A percentile compares a stretch with the other conserved stretches of the same genome.
These are phyloP conservation scores for Clusia tigrina DNA, from an alignment of 2,888 invertebrate genomes.

Conservation along the genomic window DNA sequence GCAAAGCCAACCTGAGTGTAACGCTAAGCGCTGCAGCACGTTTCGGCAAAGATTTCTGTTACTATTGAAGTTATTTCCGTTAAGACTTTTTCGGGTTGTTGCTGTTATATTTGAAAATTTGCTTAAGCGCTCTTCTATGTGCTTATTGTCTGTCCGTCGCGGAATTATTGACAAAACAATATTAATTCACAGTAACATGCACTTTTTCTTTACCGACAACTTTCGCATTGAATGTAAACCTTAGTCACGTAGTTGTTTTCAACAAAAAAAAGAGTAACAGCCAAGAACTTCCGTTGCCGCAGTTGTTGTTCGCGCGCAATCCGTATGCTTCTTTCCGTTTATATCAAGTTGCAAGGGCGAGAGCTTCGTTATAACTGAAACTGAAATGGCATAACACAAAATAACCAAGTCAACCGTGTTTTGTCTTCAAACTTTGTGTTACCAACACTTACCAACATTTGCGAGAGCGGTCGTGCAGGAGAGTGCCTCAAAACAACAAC, in stretches of 20 bases:
- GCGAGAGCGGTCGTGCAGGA: conserved; percentile 5
- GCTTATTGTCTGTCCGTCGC: conserved; percentile 15
- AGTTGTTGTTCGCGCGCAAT: conserved; percentile 17
- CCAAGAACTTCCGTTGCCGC: conserved; percentile 13
- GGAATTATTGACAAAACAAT: conserved; percentile 52
- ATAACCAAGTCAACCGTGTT: conserved; percentile 47
- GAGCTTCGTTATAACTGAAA: conserved; percentile 51
- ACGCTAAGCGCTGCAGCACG: conserved; percentile 41
- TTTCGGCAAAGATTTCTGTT: conserved; percentile 12
- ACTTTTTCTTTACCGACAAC: conserved; percentile 7
- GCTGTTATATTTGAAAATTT: conserved; percentile 45
- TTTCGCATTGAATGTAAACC: background rate
- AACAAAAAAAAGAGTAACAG: too few species aligned
- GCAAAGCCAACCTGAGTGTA: conserved; percentile 36
- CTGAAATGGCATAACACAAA: conserved; percentile 55
- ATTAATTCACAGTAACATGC: conserved; percentile 25
- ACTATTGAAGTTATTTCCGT: conserved; percentile 30
- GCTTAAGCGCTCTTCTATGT: too few species aligned
- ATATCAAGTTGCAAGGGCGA: conserved; percentile 49
- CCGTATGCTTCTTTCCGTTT: conserved; percentile 33
- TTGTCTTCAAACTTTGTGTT: conserved; percentile 11
- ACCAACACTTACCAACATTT: conserved; percentile 15
- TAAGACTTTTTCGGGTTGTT: conserved; percentile 28
- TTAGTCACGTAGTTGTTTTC: conserved; percentile 4
- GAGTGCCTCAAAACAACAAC: background rate